phyloP scores from a whole-genome alignment of 2,888 invertebrate species.

The Spodoptera picta region DNA sequence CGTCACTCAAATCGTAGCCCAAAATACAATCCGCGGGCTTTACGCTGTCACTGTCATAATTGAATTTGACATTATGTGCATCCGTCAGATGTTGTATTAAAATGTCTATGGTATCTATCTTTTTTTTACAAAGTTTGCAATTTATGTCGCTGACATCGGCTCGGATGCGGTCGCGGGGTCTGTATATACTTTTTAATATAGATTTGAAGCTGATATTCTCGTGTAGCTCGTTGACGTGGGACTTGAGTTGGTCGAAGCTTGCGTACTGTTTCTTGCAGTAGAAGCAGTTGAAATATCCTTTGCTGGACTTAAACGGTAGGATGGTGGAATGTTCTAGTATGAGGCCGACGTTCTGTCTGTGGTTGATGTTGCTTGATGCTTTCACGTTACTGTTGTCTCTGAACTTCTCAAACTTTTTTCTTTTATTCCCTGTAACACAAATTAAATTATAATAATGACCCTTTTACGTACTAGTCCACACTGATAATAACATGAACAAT shows the following conservation, averaged over 20 bases:
- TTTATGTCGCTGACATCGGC: conserved; percentile 53
- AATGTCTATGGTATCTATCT: conserved; percentile 37
- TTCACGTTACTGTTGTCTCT: conserved; percentile 16
- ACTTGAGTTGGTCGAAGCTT: conserved; percentile 46
- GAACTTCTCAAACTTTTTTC: conserved; percentile 12
- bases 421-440: conserved; percentile 12
- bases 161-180: conserved; percentile 47
- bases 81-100: conserved; percentile 51
- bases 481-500: too few species aligned
- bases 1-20: conserved; percentile 52
- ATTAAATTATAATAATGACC: too few species aligned
- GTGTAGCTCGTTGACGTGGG: conserved; percentile 43
- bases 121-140: conserved; percentile 50
- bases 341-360: conserved; percentile 48
- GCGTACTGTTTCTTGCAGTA: conserved; percentile 55
- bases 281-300: conserved; percentile 57
- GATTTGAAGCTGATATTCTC: conserved; percentile 35
- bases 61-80: conserved; percentile 49
- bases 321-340: conserved; percentile 59
- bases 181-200: conserved; percentile 46
- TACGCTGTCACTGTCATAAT: conserved; percentile 28
- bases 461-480: too few species aligned
- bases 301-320: conserved; percentile 54
- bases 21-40: conserved; percentile 55
- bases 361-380: conserved; percentile 36